Percentiles rank a stretch among this genome's conserved stretches.
Evolutionary conservation across 2,113 vertebrate species (phyloP).

Genomic region (Marcusenius ussheri): DNA sequence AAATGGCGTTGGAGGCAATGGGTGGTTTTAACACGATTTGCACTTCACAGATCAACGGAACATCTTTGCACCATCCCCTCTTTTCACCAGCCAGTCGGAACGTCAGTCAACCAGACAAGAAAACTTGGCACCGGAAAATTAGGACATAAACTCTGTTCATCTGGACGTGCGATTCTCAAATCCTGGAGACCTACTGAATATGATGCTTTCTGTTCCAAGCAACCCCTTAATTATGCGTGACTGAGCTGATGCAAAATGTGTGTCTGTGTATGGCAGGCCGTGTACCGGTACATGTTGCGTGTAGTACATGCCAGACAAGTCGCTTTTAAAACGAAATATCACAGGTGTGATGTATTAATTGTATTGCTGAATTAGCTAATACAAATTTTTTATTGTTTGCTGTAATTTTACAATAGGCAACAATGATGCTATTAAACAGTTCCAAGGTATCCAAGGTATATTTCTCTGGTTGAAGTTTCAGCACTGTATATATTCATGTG

Average conservation of each 20-base stretch:
- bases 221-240: not conserved
- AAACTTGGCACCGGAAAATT: not conserved
- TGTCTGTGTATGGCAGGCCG: not conserved
- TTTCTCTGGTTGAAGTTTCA: not conserved
- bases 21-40: constrained; percentile 9
- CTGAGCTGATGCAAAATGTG: not conserved
- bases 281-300: not conserved
- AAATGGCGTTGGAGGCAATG: not conserved
- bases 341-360: not conserved
- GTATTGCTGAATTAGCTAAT: not conserved
- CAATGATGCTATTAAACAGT: not conserved
- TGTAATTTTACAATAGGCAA: not conserved
- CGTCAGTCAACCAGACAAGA: not conserved
- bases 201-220: not conserved
- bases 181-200: not conserved
- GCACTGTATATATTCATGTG: not conserved
- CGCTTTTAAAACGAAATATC: not conserved
- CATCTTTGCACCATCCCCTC: not conserved
- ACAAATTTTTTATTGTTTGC: not conserved
- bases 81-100: not conserved
- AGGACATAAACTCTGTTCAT: constrained; percentile 1
- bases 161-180: not conserved
- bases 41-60: constrained; percentile 9
- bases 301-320: not conserved
- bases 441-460: not conserved